A percentile compares a stretch with the other conserved stretches of the same genome.
These are phyloP conservation scores for Bicyclus anynana DNA, from an alignment of 1,140 invertebrate genomes.

Conservation along the genomic window DNA sequence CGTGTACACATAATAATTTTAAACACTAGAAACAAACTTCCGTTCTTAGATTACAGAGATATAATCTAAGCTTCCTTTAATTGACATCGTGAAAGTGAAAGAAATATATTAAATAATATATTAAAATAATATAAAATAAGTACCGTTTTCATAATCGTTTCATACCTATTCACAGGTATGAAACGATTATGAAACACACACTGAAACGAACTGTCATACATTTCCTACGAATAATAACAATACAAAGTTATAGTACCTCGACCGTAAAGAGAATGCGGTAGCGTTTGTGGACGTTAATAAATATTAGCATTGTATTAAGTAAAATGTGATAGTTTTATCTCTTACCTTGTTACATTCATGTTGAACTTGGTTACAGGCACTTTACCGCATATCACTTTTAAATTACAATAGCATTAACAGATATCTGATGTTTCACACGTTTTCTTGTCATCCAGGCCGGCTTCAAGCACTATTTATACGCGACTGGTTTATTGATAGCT, in stretches of 20 bases:
- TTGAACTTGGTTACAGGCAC: background rate
- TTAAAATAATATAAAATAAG: too few species aligned
- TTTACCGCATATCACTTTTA: background rate
- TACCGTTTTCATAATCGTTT: too few species aligned
- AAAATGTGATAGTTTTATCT: background rate
- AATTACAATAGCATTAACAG: background rate
- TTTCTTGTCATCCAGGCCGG: conserved; percentile 17
- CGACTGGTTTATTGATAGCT: conserved; percentile 25
- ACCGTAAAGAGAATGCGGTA: conserved; percentile 23
- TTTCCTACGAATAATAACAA: too few species aligned
- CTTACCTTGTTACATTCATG: conserved; percentile 17
- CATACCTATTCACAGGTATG: too few species aligned
- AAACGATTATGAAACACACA: too few species aligned
- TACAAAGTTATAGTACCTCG: conserved; percentile 5
- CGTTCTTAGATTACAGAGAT: too few species aligned
- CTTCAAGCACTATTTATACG: conserved; percentile 30
- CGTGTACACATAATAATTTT: too few species aligned
- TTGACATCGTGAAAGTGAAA: too few species aligned
- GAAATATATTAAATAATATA: too few species aligned
- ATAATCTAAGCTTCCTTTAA: too few species aligned
- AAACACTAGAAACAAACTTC: too few species aligned
- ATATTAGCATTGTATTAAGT: background rate
- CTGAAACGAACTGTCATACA: conserved; percentile 12
- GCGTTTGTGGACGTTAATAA: conserved; percentile 6
- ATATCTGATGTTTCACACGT: conserved; percentile 2